phyloP scores from a whole-genome alignment of 2,113 vertebrate species.

The Tursiops truncatus region DNA sequence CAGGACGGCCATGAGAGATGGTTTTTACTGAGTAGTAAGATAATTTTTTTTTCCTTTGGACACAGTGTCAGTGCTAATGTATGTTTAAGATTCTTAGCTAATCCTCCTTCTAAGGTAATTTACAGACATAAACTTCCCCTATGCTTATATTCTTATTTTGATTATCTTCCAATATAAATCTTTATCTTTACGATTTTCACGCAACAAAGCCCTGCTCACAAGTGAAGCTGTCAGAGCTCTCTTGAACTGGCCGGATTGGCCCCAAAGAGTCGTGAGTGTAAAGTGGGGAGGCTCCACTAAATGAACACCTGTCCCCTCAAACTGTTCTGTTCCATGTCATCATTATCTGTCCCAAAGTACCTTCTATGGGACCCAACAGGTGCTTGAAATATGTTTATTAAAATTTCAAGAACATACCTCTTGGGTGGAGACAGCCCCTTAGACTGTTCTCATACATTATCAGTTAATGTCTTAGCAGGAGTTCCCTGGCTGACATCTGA shows the following conservation, averaged over 20 bases:
- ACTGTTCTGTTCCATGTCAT: background rate
- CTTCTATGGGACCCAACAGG: background rate
- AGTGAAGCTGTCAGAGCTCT: background rate
- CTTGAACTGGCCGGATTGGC: background rate
- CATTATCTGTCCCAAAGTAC: background rate
- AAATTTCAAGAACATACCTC: background rate
- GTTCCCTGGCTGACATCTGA: background rate
- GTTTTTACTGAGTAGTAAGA: background rate
- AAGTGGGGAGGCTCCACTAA: background rate
- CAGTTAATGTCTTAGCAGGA: background rate
- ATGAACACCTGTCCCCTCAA: background rate
- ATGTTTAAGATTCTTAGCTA: slow-evolving; percentile 15
- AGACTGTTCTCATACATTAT: background rate
- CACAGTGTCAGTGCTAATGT: background rate
- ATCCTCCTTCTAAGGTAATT: background rate
- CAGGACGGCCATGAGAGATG: background rate
- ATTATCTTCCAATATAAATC: slow-evolving; percentile 11
- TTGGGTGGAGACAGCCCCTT: background rate
- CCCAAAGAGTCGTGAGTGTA: background rate
- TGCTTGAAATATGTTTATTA: slow-evolving; percentile 8
- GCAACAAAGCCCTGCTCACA: background rate
- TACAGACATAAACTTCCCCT: slow-evolving; percentile 8
- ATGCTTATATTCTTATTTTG: background rate
- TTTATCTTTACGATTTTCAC: background rate
- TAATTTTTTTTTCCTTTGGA: background rate